Base-by-base conservation (phyloP, 92 coral and sea anemone species). In the Epizoanthus stellaris region DNA sequence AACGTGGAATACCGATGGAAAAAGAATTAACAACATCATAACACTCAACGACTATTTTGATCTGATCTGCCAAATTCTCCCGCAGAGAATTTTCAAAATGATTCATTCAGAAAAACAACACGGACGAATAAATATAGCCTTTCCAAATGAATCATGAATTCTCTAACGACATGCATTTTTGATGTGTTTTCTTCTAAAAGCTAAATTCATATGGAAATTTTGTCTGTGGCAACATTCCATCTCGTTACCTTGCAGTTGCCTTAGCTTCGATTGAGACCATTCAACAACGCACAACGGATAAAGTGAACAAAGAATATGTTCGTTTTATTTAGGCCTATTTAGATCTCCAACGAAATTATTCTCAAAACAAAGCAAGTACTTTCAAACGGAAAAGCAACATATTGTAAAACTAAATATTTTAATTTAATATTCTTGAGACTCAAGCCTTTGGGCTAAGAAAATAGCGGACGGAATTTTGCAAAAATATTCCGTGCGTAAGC, bases 141-240 rank as follows among this genome's bases (percentile, higher is more conserved):
- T 79, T 79, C 38, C 21, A 40, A 63, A 79, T 79, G 56, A 52
- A 52, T 63, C 83, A 79, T 63, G 39, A 79, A 79, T 79, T 79
- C 83, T 79, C 83, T 79, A 79, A 79, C 83, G 72, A 79, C 83
- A 79, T 79, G 83, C 83, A 79, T 79, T 79, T 79, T 79, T 79
- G 83, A 79, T 79, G 83, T 79, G 83, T 63, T 79, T 79, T 79
- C 72, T 79, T 79, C 56, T 64, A 61, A 77, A 77, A 77, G 70
- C 71, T 79, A 79, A 79, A 79, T 79, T 79, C 83, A 61, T 79
- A 79, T 79, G 83, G 83, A 79, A 79, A 79, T 79, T 79, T 79
- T 49, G 38, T 63, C 45, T 79, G 72, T 79, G 83, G 83, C 83
- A 63, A 42, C 72, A 79, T 79, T 79, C 83, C 83, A 79, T 79